Percentiles rank a stretch among this genome's conserved stretches.
Conservation (phyloP, 2,113 vertebrate genomes). For the Panthera leo region DNA sequence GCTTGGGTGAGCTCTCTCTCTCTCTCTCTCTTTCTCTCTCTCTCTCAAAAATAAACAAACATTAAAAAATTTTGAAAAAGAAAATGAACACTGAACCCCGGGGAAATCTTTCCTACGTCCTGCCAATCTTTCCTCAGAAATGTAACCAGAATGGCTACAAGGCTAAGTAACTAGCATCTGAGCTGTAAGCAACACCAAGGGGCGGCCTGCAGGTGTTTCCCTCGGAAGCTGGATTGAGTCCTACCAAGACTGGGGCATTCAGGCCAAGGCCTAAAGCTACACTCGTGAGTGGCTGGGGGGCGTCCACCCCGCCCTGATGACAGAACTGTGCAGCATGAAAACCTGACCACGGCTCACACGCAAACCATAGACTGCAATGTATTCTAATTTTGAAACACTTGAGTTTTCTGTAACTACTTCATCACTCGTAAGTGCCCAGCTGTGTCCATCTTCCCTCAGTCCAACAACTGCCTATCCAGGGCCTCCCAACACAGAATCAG, state of each 20-base stretch:
- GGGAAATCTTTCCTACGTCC: rapidly evolving
- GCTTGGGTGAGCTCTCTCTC: too few species aligned
- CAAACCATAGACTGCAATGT: neutral
- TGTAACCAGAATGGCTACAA: rapidly evolving
- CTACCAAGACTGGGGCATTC: neutral
- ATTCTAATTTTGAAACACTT: neutral
- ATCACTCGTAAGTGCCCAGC: neutral
- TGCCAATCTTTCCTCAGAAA: neutral
- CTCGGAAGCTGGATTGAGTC: neutral
- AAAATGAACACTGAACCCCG: neutral
- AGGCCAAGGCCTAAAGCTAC: neutral
- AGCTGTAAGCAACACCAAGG: neutral
- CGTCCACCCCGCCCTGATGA: neutral
- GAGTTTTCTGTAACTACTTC: slow-evolving; percentile 13
- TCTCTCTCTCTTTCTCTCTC: too few species aligned
- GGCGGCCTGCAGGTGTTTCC: neutral
- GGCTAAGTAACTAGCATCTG: neutral
- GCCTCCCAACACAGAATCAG: neutral
- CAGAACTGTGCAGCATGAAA: neutral
- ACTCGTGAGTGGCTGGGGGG: neutral
- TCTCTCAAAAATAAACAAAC: too few species aligned
- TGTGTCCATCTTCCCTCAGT: neutral
- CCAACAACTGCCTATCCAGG: neutral
- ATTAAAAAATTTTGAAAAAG: too few species aligned
- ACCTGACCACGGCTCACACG: neutral